These are phyloP conservation scores for Aphelinus certus DNA, from an alignment of 1,140 invertebrate genomes.

Conservation along the genomic window DNA sequence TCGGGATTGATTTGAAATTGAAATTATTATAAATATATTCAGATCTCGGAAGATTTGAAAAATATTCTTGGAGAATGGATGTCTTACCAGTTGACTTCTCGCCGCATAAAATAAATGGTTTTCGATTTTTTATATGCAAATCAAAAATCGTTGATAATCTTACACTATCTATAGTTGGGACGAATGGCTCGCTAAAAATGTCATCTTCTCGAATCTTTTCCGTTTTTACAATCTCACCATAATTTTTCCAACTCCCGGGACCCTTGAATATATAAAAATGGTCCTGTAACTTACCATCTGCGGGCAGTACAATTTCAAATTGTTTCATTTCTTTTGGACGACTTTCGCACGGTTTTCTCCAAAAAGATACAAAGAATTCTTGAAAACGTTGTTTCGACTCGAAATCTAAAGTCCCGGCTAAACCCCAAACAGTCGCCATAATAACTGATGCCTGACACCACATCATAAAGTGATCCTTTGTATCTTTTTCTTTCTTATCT, in stretches of 20 bases:
- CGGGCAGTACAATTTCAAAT: constrained; percentile 68
- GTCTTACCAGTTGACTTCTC: constrained; percentile 76
- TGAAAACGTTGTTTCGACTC: constrained; percentile 69
- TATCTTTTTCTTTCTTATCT: constrained; percentile 43
- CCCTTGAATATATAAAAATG: constrained; percentile 68
- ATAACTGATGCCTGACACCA: constrained; percentile 71
- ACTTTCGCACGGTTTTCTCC: constrained; percentile 60
- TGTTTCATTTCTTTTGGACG: constrained; percentile 67
- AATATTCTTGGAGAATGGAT: constrained; percentile 70
- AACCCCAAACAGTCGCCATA: constrained; percentile 70
- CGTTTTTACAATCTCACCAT: constrained; percentile 63
- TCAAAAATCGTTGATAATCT: constrained; percentile 65
- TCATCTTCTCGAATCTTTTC: constrained; percentile 53
- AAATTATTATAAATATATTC: constrained; percentile 67
- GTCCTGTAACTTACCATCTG: constrained; percentile 70
- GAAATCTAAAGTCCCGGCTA: constrained; percentile 69
- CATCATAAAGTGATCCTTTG: constrained; percentile 52
- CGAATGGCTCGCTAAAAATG: constrained; percentile 68
- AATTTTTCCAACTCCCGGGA: constrained; percentile 67
- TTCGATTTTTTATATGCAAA: constrained; percentile 60
- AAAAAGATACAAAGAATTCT: constrained; percentile 64
- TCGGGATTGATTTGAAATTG: constrained; percentile 71
- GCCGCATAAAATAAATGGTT: constrained; percentile 73
- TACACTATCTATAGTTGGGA: constrained; percentile 73
- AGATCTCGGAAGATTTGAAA: constrained; percentile 66